Percentiles rank a stretch among this genome's conserved stretches.
phyloP scores from a whole-genome alignment of 2,113 vertebrate species.

The Dicaeum eximium region DNA sequence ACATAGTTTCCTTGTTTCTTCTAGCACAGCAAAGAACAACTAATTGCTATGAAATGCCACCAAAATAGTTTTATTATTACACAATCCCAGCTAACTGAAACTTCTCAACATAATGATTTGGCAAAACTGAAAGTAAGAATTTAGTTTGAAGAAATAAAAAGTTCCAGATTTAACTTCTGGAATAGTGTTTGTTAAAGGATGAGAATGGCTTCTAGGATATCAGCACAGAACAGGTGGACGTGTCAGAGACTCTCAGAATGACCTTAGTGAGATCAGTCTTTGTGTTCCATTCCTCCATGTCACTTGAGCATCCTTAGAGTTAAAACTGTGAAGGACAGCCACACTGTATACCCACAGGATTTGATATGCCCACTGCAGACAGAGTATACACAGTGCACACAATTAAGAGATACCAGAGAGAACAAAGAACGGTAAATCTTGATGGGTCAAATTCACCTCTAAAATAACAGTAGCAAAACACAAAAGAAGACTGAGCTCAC shows the following conservation, averaged over 20 bases:
- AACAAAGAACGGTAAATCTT: neutral
- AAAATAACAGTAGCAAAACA: neutral
- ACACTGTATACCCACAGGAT: neutral
- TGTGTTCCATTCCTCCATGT: neutral
- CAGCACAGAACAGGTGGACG: rapidly evolving
- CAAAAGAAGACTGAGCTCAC: neutral
- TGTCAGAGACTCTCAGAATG: neutral
- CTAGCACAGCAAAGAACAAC: neutral
- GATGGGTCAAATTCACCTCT: neutral
- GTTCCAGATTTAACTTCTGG: neutral
- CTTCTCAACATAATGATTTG: neutral
- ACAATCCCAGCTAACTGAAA: neutral
- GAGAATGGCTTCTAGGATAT: neutral
- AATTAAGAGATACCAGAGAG: neutral
- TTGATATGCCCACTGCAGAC: neutral
- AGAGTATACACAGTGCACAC: neutral
- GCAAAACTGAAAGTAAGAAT: neutral
- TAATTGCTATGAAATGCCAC: neutral
- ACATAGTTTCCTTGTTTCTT: neutral
- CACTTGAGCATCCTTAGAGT: neutral
- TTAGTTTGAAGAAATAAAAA: neutral
- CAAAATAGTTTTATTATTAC: neutral
- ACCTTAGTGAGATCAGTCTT: neutral
- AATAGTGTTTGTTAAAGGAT: neutral
- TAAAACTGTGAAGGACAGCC: neutral